phyloP scores from a whole-genome alignment of 2,797 vertebrate species.

The Sebastes aleutianus region DNA sequence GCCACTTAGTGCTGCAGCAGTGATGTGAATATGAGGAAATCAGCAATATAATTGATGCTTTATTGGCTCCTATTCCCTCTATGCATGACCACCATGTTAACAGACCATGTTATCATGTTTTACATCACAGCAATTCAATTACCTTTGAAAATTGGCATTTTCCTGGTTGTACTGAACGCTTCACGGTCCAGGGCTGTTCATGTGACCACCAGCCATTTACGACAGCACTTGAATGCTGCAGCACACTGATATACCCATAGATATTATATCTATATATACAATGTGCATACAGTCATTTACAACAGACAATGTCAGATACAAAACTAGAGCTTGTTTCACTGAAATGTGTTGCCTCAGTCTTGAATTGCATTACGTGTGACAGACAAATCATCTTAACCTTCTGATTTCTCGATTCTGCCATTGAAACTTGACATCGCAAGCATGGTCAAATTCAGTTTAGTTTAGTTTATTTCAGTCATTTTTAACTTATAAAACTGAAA shows the following conservation, averaged over 20 bases:
- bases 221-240: neutral
- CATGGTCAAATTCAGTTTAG: no score
- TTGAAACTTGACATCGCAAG: no score
- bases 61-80: neutral
- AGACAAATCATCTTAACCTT: neutral
- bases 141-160: neutral
- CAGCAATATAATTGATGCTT: neutral
- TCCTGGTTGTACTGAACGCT: neutral
- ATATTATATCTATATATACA: no score
- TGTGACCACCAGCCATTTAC: neutral
- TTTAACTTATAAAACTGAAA: no score
- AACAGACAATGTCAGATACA: neutral
- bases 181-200: neutral
- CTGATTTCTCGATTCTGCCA: no score
- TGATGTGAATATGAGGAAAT: neutral
- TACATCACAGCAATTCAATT: slow-evolving; percentile 18
- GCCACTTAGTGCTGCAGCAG: neutral
- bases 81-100: neutral
- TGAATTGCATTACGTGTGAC: neutral
- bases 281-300: neutral
- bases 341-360: neutral
- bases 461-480: no score
- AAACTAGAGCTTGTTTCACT: neutral
- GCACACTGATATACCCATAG: neutral
- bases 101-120: slow-evolving; percentile 27